Evolutionary conservation across 2,797 vertebrate species (phyloP), one percentile per base, ranked within the genome.

Genomic region (Poeciliopsis infans): DNA sequence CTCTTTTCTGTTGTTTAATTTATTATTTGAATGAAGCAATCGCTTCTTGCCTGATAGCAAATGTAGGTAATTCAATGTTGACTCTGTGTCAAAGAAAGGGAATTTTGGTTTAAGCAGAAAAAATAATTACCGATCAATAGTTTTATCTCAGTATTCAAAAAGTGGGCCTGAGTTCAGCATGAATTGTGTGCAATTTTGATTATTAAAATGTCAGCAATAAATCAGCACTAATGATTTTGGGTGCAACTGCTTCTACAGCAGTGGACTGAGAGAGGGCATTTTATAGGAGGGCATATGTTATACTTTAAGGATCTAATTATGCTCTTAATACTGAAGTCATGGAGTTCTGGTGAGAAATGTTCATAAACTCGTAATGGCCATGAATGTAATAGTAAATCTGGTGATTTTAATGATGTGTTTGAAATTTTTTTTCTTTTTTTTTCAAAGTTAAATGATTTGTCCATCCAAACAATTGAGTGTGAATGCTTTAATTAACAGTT

Each of bases 1-100:
- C 76, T 83, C 18, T 47, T n/a, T 12, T 75, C 4, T 33, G 20
- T 47, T 43, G 68, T 80, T 73, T 79, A 41, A 69, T 47, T 83
- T 76, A 61, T 61, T 79, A 72, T 66, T 7, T 72, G 66, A 69
- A 69, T 43, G 66, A 43, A 69, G 36, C 66, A 43, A 13, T 41
- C 5, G 11, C 43, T 69, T 69, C 23, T 69, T 4, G 43, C 13
- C 36, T 43, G 66, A 43, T 43, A 13, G 66, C 4, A 69, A 69
- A 69, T 69, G 23, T 43, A 43, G 20, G 66, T 69, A 69, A 69
- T 43, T 41, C 39, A 69, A 43, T 43, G 66, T 69, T 66, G 64
- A 66, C 33, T 66, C 25, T 69, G 66, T 69, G 23, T 69, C 66
- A 43, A 69, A 69, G 36, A 25, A 46, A 25, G 39, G 11, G 23